These are phyloP conservation scores for Pogonomyrmex californicus DNA, from an alignment of 1,140 invertebrate genomes.

Conservation along the genomic window DNA sequence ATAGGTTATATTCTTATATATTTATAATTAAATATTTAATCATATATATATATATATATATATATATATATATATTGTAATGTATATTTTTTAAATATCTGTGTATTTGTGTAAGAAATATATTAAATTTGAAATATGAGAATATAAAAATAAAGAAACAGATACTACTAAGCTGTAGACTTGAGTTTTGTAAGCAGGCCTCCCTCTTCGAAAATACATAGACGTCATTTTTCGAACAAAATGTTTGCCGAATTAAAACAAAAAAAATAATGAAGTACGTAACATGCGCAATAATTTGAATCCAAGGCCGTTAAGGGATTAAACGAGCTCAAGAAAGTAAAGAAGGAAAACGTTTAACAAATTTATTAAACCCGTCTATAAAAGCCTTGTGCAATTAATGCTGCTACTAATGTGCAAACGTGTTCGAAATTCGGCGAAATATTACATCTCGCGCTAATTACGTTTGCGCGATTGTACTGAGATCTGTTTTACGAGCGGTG, in stretches of 20 bases:
- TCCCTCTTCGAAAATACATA: not conserved
- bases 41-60: not conserved
- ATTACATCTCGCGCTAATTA: not conserved
- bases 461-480: not conserved
- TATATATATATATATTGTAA: not conserved
- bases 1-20: not conserved
- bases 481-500: not conserved
- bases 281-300: not conserved
- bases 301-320: not conserved
- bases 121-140: not conserved
- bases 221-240: not conserved
- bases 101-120: not conserved
- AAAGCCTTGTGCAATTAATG: not conserved
- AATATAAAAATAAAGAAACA: not conserved
- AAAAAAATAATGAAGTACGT: conserved; percentile 6
- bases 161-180: not conserved
- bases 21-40: not conserved
- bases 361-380: conserved; percentile 7
- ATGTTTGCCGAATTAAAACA: not conserved
- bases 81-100: not conserved
- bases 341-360: not conserved
- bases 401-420: not conserved
- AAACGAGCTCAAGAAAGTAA: not conserved
- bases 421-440: not conserved
- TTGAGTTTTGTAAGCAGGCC: not conserved